Conservation (phyloP, 2,797 vertebrate genomes). For the Carapus acus region DNA sequence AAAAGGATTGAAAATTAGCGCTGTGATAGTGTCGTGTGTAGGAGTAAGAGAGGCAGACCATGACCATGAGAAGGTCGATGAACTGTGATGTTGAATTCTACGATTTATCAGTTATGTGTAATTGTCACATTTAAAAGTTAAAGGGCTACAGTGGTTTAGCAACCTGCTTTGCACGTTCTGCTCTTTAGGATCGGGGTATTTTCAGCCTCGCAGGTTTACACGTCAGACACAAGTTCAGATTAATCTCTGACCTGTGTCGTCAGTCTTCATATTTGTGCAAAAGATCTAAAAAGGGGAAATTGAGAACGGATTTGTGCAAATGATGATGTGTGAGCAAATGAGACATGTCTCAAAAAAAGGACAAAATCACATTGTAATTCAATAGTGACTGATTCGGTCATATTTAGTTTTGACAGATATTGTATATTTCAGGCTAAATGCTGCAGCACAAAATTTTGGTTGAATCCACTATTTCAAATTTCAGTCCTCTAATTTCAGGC, state of each 20-base stretch:
- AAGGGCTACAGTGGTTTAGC: constrained; percentile 51
- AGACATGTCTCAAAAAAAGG: background rate
- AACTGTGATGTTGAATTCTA: constrained; percentile 35
- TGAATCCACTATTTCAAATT: too few species aligned
- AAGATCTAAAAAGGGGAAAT: constrained; percentile 18
- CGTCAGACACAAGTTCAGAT: constrained; percentile 49
- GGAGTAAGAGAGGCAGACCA: constrained; percentile 25
- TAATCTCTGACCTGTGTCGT: constrained; percentile 46
- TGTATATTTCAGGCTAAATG: too few species aligned
- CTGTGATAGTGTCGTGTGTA: constrained; percentile 29
- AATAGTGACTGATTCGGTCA: too few species aligned
- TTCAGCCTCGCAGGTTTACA: constrained; percentile 44
- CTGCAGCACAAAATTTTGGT: too few species aligned
- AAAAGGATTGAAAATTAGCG: constrained; percentile 50
- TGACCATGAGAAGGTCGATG: constrained; percentile 29
- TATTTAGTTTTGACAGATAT: too few species aligned
- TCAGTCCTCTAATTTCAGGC: too few species aligned
- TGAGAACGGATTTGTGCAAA: constrained; percentile 2
- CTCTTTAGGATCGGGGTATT: constrained; percentile 50
- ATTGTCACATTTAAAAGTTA: constrained; percentile 46
- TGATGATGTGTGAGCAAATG: constrained; percentile 9
- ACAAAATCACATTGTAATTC: too few species aligned
- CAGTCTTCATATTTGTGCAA: constrained; percentile 40
- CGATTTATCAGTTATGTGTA: constrained; percentile 41
- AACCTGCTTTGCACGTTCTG: constrained; percentile 37